phyloP scores from a whole-genome alignment of 2,888 invertebrate genomes.

The Diploptera punctata region DNA sequence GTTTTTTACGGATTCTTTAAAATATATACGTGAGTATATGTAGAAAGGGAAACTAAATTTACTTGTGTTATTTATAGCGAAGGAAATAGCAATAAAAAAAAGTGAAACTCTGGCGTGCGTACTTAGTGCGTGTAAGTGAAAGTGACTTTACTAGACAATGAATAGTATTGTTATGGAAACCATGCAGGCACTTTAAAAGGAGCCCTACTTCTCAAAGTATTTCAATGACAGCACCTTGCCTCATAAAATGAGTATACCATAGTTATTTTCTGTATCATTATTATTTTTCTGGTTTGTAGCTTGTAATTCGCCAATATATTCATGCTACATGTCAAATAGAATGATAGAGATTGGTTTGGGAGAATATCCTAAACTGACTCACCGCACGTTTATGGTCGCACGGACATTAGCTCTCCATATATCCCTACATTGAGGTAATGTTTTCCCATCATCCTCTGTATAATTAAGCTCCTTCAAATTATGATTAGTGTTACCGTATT shows the following conservation, averaged over 20 bases:
- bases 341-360: no score
- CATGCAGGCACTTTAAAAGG: background rate
- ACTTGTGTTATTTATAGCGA: background rate
- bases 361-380: no score
- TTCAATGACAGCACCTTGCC: conserved; percentile 13
- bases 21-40: background rate
- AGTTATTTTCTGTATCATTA: no score
- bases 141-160: conserved; percentile 9
- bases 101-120: conserved; percentile 14
- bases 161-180: conserved; percentile 13
- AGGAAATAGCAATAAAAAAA: conserved; percentile 2
- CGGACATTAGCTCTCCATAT: no score
- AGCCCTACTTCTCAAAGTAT: conserved; percentile 20
- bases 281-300: no score
- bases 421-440: no score
- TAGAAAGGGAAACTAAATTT: conserved; percentile 14
- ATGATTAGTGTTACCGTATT: no score
- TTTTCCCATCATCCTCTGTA: no score
- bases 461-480: no score
- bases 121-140: conserved; percentile 17
- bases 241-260: background rate
- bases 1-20: background rate
- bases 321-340: no score
- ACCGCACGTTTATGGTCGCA: no score
- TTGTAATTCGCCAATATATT: no score